Evolutionary conservation across 2,797 vertebrate species (phyloP).

Genomic region (Typhlichthys subterraneus): DNA sequence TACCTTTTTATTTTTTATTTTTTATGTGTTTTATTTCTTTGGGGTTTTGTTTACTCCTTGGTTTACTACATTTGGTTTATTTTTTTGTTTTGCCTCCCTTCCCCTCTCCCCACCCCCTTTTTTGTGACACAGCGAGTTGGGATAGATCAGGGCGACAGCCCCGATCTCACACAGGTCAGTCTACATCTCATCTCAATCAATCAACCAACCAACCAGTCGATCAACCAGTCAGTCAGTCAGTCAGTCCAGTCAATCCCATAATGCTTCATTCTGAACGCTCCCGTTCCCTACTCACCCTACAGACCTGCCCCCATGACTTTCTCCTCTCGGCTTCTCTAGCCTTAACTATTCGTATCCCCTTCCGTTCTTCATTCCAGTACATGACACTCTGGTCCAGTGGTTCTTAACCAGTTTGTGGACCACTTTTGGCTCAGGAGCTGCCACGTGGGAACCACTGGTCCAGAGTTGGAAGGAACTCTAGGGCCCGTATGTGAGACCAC

Average conservation of each 20-base stretch:
- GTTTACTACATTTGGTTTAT: slow-evolving; percentile 74
- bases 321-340: slow-evolving; percentile 68
- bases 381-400: background rate
- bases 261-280: slow-evolving; percentile 77
- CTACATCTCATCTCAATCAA: slow-evolving; percentile 82
- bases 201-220: slow-evolving; percentile 72
- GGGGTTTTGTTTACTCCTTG: slow-evolving; percentile 60
- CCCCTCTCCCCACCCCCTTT: slow-evolving; percentile 68
- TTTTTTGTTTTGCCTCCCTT: slow-evolving; percentile 72
- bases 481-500: slow-evolving; percentile 41
- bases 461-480: slow-evolving; percentile 65
- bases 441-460: slow-evolving; percentile 3
- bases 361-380: slow-evolving; percentile 41
- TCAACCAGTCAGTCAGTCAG: slow-evolving; percentile 56
- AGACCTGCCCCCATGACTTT: slow-evolving; percentile 70
- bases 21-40: slow-evolving; percentile 45
- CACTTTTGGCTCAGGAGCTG: too few species aligned
- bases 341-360: slow-evolving; percentile 54
- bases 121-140: slow-evolving; percentile 96
- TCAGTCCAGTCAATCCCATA: slow-evolving; percentile 67
- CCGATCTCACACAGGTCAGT: slow-evolving; percentile 98
- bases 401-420: too few species aligned
- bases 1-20: slow-evolving; percentile 44
- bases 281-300: slow-evolving; percentile 81
- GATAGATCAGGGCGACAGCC: slow-evolving; percentile 96